Evolutionary conservation across 2,113 vertebrate species (phyloP).

Genomic region (Antechinus stuartii): DNA sequence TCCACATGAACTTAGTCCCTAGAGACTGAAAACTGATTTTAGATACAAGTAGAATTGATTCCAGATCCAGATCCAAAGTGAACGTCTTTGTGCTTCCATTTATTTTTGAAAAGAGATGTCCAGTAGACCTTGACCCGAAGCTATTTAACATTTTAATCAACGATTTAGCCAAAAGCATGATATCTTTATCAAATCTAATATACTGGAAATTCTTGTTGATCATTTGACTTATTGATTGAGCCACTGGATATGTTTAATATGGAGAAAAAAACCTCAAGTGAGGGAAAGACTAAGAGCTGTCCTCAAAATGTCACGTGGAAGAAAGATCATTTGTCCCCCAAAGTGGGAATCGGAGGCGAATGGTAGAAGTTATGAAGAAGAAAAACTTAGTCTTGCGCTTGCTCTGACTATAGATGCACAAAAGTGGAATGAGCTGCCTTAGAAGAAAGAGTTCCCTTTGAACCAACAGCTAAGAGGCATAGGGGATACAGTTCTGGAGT

Average conservation of each 20-base stretch:
- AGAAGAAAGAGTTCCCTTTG: not conserved
- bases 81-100: not conserved
- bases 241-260: not conserved
- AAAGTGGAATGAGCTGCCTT: not conserved
- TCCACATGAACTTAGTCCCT: not conserved
- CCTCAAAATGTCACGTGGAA: not conserved
- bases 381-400: not conserved
- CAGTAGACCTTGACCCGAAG: not conserved
- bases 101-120: not conserved
- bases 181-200: not conserved
- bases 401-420: no score
- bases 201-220: not conserved
- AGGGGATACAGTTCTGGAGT: not conserved
- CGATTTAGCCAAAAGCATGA: not conserved
- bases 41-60: not conserved
- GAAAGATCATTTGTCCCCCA: not conserved
- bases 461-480: not conserved
- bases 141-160: not conserved
- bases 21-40: not conserved
- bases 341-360: not conserved
- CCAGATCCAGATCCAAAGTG: not conserved
- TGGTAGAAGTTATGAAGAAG: not conserved
- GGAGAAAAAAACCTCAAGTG: not conserved
- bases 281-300: not conserved
- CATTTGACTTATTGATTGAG: not conserved